These are phyloP conservation scores for Podarcis cretensis DNA, from an alignment of 2,113 vertebrate genomes.

Conservation along the genomic window DNA sequence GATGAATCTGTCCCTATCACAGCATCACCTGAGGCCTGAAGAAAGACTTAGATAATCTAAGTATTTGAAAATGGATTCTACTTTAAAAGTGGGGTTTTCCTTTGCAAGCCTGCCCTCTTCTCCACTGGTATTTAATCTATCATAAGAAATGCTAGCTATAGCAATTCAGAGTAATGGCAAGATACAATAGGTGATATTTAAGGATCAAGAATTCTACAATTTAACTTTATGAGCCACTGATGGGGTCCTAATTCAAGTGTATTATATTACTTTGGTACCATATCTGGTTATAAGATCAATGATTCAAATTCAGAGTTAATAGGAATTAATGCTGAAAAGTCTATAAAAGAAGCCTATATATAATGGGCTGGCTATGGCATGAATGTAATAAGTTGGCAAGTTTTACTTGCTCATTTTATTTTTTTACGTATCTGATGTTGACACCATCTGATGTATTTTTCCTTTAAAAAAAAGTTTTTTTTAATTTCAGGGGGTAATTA, in stretches of 20 bases:
- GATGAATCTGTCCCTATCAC: not conserved
- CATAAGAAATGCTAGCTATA: not conserved
- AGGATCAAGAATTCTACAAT: not conserved
- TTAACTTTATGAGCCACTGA: not conserved
- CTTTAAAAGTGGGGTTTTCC: not conserved
- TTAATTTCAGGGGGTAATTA: slow-evolving; percentile 4
- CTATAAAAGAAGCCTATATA: slow-evolving; percentile 1
- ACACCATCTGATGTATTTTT: not conserved
- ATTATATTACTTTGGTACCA: not conserved
- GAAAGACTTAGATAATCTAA: slow-evolving; percentile 3
- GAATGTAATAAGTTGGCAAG: slow-evolving; percentile 15
- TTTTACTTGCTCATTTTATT: slow-evolving; percentile 14
- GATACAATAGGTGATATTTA: not conserved
- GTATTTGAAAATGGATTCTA: not conserved
- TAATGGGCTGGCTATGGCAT: not conserved
- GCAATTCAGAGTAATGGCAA: not conserved
- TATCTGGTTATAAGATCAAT: not conserved
- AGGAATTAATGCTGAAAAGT: not conserved
- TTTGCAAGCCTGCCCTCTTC: not conserved
- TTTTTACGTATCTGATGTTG: slow-evolving; percentile 21
- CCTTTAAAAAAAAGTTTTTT: slow-evolving; percentile 26
- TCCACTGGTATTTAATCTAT: slow-evolving; percentile 8
- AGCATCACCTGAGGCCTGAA: not conserved
- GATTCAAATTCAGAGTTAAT: not conserved
- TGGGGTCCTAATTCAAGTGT: not conserved